phyloP scores from a whole-genome alignment of 2,797 vertebrate species.

The Crax fasciolata region DNA sequence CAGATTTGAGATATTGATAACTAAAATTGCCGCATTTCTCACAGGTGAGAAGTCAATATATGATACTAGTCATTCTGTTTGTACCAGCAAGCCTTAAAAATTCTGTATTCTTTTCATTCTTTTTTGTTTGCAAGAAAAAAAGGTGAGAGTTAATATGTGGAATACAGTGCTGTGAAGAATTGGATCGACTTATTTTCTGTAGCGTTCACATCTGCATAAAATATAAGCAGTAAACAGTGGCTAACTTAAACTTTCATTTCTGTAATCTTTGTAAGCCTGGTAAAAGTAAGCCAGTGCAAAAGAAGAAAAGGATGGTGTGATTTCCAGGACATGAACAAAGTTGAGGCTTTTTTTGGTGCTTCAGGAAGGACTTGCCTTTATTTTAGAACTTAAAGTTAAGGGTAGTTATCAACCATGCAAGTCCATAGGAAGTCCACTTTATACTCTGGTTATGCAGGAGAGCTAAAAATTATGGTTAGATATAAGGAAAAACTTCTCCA shows the following conservation, averaged over 20 bases:
- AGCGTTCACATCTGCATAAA: background rate
- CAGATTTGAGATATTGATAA: background rate
- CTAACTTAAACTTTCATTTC: background rate
- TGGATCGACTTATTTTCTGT: background rate
- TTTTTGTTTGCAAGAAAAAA: background rate
- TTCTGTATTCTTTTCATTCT: background rate
- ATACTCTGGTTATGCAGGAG: background rate
- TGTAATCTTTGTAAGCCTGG: background rate
- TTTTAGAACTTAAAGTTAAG: background rate
- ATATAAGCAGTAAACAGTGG: background rate
- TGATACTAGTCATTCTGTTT: background rate
- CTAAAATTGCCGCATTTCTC: background rate
- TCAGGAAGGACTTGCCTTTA: background rate
- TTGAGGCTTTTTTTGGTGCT: background rate
- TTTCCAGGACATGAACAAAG: background rate
- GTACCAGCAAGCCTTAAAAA: background rate
- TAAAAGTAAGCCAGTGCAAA: background rate
- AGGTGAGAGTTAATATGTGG: background rate
- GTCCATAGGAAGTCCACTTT: background rate
- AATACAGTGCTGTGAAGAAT: background rate
- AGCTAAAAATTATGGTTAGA: background rate
- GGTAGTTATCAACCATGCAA: background rate
- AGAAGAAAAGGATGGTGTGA: background rate
- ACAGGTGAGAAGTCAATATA: background rate
- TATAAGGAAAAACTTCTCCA: too few relatives aligned